These are phyloP conservation scores for Mnemiopsis leidyi DNA, from an alignment of 37 sponge, comb jelly and placozoan genomes.

Conservation along the genomic window DNA sequence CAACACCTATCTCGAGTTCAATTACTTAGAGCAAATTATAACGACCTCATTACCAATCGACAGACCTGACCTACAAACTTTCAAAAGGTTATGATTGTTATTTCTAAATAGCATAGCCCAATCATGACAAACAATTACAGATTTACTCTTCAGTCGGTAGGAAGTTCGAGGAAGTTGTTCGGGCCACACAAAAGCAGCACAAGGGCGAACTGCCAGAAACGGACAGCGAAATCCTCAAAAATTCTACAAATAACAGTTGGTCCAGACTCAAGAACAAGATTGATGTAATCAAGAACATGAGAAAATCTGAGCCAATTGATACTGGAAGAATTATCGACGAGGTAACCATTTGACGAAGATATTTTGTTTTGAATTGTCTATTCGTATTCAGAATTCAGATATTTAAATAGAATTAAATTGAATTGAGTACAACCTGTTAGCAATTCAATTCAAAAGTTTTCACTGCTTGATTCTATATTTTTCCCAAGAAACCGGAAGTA, in stretches of 20 bases:
- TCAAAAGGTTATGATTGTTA: no score
- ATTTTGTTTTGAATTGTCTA: not conserved
- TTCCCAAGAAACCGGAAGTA: constrained; percentile 39
- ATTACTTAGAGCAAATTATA: no score
- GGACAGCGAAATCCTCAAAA: constrained; percentile 39
- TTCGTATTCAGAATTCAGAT: not conserved
- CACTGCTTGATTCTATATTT: no score
- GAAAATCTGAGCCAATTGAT: constrained; percentile 45
- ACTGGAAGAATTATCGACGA: constrained; percentile 33
- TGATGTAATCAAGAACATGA: constrained; percentile 63
- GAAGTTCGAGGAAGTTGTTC: constrained; percentile 22
- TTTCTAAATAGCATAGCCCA: no score
- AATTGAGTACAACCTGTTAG: no score
- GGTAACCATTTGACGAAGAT: not conserved
- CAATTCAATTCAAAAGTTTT: no score
- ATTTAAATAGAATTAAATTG: not conserved
- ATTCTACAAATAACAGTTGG: constrained; percentile 32
- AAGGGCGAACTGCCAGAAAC: constrained; percentile 35
- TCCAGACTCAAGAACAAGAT: constrained; percentile 43
- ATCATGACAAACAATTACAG: no score
- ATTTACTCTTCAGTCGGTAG: constrained; percentile 42
- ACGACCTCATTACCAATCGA: no score
- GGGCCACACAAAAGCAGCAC: not conserved
- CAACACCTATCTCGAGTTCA: no score
- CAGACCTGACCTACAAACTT: no score